Evolutionary conservation across 2,888 invertebrate species (phyloP), one percentile per base, ranked within the genome.

Genomic region (Ochropacha duplaris): DNA sequence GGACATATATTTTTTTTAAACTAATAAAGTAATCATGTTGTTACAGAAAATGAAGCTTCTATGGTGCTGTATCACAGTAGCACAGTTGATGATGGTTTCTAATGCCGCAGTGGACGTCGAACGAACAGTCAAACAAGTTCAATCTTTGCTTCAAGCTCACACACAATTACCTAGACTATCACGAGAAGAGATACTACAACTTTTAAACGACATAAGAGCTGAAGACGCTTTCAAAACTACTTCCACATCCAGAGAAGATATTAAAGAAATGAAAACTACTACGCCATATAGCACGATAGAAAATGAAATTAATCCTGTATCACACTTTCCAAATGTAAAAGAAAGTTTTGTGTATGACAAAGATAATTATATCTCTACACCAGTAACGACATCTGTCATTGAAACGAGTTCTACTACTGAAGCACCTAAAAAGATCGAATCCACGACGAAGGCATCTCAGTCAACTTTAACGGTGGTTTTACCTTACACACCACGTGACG

Each of bases 81-180:
- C 81, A 69, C 74, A 81, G 57, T 59, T 84, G 14, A 61, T 72
- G 31, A 63, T 72, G 57, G 67, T 75, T 22, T 73, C 74, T 2
- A 61, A 74, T 8, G 81, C 83, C 39, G 87, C 87, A 52, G 84
- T 93, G 3, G 93, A 94, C 64, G 87, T 94, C 0, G 94, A 95
- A 68, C 93, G 91, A 65, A 96, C 96, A 9, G 94, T 96, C 6
- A 89, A 93, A 70, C 95, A 96, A 85, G 96, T 96, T 2, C 94
- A 96, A 73, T 92, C 81, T 36, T 93, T 96, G 68, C 85, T 96
- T 9, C 89, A 93, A 71, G 83, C 92, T 4, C 94, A 96, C 78
- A 88, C 94, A 3, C 88, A 89, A n/a, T 79, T 96, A 54, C 96
- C 96, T 1, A 89, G 95, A 61, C 81, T 96, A 26, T 93, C 94